These are phyloP conservation scores for Ichneumoninae sp. DNA, from an alignment of 2,888 invertebrate species.

Conservation along the genomic window DNA sequence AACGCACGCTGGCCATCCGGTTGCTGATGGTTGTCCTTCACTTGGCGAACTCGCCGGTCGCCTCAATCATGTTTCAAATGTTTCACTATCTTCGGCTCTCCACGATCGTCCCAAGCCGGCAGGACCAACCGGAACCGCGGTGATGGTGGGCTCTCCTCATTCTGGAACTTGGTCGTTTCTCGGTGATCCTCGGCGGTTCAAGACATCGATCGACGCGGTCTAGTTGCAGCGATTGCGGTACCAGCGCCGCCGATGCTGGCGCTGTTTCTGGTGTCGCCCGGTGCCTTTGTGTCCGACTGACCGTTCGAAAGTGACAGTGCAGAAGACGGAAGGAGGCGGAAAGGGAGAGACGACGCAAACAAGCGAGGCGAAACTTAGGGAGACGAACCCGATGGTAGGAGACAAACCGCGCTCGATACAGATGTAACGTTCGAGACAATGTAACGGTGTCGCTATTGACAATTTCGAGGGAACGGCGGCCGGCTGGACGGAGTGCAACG, in stretches of 20 bases:
- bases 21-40: background rate
- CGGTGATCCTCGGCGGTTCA: background rate
- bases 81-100: background rate
- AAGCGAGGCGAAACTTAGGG: slow-evolving; percentile 65
- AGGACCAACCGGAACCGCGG: background rate
- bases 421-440: slow-evolving; percentile 6
- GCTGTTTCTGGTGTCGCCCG: slow-evolving; percentile 65
- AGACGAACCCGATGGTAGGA: slow-evolving; percentile 75
- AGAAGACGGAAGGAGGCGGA: slow-evolving; percentile 56
- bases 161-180: background rate
- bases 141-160: background rate
- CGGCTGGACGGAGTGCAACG: slow-evolving; percentile 33
- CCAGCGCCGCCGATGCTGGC: slow-evolving; percentile 42
- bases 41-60: background rate
- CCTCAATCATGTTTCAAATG: slow-evolving; percentile 2
- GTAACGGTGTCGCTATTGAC: background rate
- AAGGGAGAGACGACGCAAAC: slow-evolving; percentile 47
- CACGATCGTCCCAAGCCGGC: background rate
- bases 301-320: slow-evolving; percentile 83
- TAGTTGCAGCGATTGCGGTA: slow-evolving; percentile 22
- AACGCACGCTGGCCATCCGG: slow-evolving; percentile 29
- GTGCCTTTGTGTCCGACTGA: slow-evolving; percentile 78
- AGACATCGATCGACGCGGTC: background rate
- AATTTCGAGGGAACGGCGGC: slow-evolving; percentile 10
- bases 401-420: slow-evolving; percentile 63